Percentiles rank a stretch among this genome's conserved stretches.
Conservation (phyloP, 2,888 invertebrate genomes). For the Nebria salina region DNA sequence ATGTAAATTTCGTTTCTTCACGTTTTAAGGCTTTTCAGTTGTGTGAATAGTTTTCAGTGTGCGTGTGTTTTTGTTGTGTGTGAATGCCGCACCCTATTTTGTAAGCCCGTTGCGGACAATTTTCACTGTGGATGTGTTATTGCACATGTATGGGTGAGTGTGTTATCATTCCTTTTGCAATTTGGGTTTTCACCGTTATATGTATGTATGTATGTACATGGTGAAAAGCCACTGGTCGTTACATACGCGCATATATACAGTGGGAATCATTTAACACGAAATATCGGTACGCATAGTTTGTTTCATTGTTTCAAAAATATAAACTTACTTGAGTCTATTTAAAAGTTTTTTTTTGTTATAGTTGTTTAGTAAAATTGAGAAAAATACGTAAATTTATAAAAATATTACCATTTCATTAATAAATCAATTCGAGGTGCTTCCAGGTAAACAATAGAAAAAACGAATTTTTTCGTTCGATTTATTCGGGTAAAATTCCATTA, state of each 20-base stretch:
- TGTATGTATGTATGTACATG: neutral
- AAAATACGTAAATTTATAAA: too few relatives aligned
- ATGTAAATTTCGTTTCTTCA: neutral
- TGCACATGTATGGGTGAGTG: neutral
- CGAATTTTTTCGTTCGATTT: too few relatives aligned
- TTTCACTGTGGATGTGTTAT: neutral
- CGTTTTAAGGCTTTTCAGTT: neutral
- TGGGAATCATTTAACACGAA: neutral
- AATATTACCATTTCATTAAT: too few relatives aligned
- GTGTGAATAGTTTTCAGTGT: neutral
- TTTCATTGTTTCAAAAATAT: too few relatives aligned
- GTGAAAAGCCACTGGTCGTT: conserved; percentile 5
- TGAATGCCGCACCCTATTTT: conserved; percentile 1
- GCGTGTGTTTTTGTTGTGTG: neutral
- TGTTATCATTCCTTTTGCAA: conserved; percentile 34
- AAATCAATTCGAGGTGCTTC: too few relatives aligned
- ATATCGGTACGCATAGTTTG: neutral
- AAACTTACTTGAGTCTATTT: too few relatives aligned
- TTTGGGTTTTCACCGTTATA: conserved; percentile 14
- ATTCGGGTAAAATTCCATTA: too few relatives aligned
- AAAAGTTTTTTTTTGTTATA: too few relatives aligned
- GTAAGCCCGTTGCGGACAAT: neutral
- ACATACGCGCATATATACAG: neutral
- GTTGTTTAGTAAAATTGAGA: too few relatives aligned
- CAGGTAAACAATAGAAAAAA: too few relatives aligned